Evolutionary conservation across 2,888 invertebrate genomes (phyloP).

Genomic region (Drosophila quinaria): DNA sequence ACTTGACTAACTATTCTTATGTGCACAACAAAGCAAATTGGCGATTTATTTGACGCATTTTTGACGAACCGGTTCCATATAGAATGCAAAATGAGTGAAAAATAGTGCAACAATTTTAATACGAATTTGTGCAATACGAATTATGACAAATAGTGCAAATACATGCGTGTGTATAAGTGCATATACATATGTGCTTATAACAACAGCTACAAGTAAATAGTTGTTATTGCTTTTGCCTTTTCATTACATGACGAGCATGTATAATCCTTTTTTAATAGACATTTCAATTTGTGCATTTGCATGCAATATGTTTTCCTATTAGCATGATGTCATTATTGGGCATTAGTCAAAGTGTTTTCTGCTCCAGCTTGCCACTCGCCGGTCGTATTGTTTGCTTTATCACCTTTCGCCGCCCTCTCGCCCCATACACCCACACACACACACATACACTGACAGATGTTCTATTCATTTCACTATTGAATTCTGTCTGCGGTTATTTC

Average conservation of each 20-base stretch:
- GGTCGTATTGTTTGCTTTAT: slow-evolving; percentile 46
- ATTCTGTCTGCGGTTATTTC: slow-evolving; percentile 2
- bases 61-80: slow-evolving; percentile 39
- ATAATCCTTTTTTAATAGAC: slow-evolving; percentile 14
- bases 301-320: slow-evolving; percentile 5
- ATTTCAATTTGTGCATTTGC: background rate
- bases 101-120: slow-evolving; percentile 12
- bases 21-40: slow-evolving; percentile 32
- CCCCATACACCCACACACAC: slow-evolving; percentile 12
- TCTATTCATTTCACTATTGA: slow-evolving; percentile 24
- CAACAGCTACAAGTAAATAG: background rate
- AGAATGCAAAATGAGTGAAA: slow-evolving; percentile 13
- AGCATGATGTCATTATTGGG: slow-evolving; percentile 44
- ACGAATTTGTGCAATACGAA: slow-evolving; percentile 21
- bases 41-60: slow-evolving; percentile 29
- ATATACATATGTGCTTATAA: background rate
- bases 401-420: slow-evolving; percentile 35
- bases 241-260: background rate
- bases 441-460: slow-evolving; percentile 13
- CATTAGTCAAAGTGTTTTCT: slow-evolving; percentile 1
- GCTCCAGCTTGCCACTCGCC: slow-evolving; percentile 32
- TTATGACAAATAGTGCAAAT: background rate
- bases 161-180: background rate
- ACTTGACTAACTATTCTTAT: background rate
- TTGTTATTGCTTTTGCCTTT: slow-evolving; percentile 1